Percentiles rank a stretch among this genome's conserved stretches.
Evolutionary conservation across 1,140 invertebrate genomes (phyloP).

Genomic region (Zaprionus africanus): DNA sequence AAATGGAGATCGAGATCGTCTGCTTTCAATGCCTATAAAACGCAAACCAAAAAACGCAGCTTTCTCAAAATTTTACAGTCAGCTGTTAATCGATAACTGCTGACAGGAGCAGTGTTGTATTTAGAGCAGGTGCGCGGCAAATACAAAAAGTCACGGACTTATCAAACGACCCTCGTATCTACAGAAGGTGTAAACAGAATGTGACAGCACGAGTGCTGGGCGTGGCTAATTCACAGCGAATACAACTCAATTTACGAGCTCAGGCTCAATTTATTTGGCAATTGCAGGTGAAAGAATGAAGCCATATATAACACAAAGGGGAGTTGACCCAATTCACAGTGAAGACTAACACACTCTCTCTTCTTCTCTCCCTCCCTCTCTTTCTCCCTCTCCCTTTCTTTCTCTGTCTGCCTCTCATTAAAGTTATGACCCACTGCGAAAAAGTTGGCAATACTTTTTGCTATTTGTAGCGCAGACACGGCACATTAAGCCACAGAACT

Average conservation of each 20-base stretch:
- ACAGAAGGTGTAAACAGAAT: conserved; percentile 40
- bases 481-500: conserved; percentile 37
- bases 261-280: conserved; percentile 4
- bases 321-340: neutral
- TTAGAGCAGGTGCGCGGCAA: no score
- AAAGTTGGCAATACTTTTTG: conserved; percentile 30
- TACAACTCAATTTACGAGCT: conserved; percentile 25
- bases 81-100: no score
- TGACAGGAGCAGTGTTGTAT: no score
- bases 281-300: neutral
- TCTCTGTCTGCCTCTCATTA: neutral
- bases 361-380: neutral
- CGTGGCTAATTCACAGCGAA: conserved; percentile 3
- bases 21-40: no score
- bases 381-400: neutral
- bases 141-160: no score
- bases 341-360: neutral
- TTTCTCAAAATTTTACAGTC: no score
- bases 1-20: no score
- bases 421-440: conserved; percentile 25
- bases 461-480: conserved; percentile 20
- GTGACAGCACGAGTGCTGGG: conserved; percentile 29
- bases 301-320: neutral
- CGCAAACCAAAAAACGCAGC: no score
- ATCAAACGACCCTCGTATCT: no score